Base-by-base conservation (phyloP, 2,888 invertebrate species). In the Drosophila nr. perissopoda region DNA sequence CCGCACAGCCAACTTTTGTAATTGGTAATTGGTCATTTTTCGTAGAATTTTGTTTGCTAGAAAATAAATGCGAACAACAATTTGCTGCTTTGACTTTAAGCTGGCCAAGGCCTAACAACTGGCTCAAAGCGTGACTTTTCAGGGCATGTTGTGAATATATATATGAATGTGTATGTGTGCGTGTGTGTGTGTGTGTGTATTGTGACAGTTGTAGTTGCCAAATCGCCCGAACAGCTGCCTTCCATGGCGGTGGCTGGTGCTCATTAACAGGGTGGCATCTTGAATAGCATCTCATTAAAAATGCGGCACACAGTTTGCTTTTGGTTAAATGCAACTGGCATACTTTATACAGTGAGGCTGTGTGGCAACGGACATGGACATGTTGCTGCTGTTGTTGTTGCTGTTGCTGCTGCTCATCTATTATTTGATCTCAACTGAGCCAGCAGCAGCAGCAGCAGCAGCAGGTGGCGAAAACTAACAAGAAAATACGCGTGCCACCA, bases 231-330 rank as follows among this genome's bases (percentile, higher is more conserved):
- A 40, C 53, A 48, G 25, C 27, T 38, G 38, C 57, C 40, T 29
- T 42, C 10, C 36, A 54, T 56, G 38, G 42, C 25, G 25, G 25
- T 45, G 54, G 71, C 71, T 63, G 51, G 58, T 69, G 78, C 85
- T 85, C 85, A 85, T 85, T 85, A 85, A 79, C 75, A 67, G 61
- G 76, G 76, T 66, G 68, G 54, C 76, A 57, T 70, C 73, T 64
- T 85, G 76, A 81, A 85, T 79, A 73, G 83, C 66, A 70, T 81
- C 85, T 85, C 85, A 85, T 85, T 85, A 85, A 85, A 87, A 78
- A 78, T 78, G 75, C 75, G 70, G 64, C 74, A 66, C 64, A 61
- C 69, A 61, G 60, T 56, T 70, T 45, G 69, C 69, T 58, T 58
- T 69, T 59, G 69, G 69, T 59, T 58, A 68, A 69, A 69, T 69